Percentiles rank a stretch among this genome's conserved stretches.
phyloP scores from a whole-genome alignment of 2,113 vertebrate species.

The Apeltes quadracus region DNA sequence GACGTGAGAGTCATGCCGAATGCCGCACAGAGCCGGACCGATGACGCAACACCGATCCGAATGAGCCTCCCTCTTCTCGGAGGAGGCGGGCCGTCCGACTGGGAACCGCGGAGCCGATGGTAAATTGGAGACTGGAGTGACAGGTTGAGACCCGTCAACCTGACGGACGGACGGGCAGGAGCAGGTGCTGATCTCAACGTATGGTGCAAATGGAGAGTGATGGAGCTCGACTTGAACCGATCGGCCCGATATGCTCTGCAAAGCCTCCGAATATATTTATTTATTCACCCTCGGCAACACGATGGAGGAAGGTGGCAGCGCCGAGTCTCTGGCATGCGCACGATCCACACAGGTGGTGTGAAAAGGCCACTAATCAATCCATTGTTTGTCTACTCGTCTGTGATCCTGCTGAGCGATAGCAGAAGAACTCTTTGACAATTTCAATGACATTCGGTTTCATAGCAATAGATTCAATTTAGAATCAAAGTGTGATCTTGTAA shows the following conservation, averaged over 20 bases:
- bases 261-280: constrained; percentile 19
- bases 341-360: neutral
- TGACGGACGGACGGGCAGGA: constrained; percentile 38
- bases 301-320: neutral
- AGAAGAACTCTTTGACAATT: neutral
- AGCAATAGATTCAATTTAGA: neutral
- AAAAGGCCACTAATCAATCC: neutral
- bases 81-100: too few species aligned
- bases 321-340: neutral
- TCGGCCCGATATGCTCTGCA: constrained; percentile 44
- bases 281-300: neutral
- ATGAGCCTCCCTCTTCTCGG: constrained; percentile 44
- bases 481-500: neutral
- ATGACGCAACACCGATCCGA: constrained; percentile 47
- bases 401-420: neutral
- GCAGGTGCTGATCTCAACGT: constrained; percentile 69
- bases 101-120: constrained; percentile 35
- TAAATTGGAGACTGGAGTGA: constrained; percentile 60
- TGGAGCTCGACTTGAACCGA: constrained; percentile 58
- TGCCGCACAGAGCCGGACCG: constrained; percentile 23
- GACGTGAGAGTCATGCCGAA: constrained; percentile 67
- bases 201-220: constrained; percentile 43
- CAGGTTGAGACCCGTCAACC: constrained; percentile 57
- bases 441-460: neutral
- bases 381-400: neutral